phyloP scores from a whole-genome alignment of 2,888 invertebrate species.

The Perizoma affinitatum region DNA sequence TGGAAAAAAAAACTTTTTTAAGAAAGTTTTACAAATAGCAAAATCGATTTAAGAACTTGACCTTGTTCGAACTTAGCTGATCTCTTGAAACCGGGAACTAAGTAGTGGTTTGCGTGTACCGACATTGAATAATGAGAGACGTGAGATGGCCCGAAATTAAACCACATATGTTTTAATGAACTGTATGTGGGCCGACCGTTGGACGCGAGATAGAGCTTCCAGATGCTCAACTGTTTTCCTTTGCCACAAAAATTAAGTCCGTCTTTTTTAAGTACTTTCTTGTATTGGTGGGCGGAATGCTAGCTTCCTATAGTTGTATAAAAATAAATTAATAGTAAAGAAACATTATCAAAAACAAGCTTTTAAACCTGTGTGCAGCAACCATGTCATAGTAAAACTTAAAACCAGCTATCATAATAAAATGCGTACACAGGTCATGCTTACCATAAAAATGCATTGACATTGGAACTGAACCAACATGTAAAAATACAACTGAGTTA shows the following conservation, averaged over 20 bases:
- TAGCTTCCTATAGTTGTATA: too few species aligned
- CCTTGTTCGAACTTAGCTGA: constrained; percentile 8
- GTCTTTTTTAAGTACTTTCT: neutral
- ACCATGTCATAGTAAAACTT: too few species aligned
- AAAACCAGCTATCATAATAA: too few species aligned
- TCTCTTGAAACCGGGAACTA: constrained; percentile 32
- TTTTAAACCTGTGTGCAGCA: too few species aligned
- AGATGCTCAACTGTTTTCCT: neutral
- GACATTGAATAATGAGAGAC: constrained; percentile 74
- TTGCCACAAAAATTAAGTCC: neutral
- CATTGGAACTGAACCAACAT: too few species aligned
- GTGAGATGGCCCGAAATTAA: constrained; percentile 67
- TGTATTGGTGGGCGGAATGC: too few species aligned
- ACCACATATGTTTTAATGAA: constrained; percentile 71
- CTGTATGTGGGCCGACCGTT: constrained; percentile 68
- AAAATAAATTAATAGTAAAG: too few species aligned
- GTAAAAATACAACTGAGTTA: too few species aligned
- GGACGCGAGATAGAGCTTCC: constrained; percentile 39
- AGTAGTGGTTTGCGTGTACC: constrained; percentile 69
- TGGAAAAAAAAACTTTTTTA: too few species aligned
- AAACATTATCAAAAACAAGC: too few species aligned
- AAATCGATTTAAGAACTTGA: constrained; percentile 1
- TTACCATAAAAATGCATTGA: too few species aligned
- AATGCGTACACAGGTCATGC: too few species aligned
- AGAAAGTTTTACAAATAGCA: neutral